Evolutionary conservation across 2,888 invertebrate genomes (phyloP).

Genomic region (Apamea sordens): DNA sequence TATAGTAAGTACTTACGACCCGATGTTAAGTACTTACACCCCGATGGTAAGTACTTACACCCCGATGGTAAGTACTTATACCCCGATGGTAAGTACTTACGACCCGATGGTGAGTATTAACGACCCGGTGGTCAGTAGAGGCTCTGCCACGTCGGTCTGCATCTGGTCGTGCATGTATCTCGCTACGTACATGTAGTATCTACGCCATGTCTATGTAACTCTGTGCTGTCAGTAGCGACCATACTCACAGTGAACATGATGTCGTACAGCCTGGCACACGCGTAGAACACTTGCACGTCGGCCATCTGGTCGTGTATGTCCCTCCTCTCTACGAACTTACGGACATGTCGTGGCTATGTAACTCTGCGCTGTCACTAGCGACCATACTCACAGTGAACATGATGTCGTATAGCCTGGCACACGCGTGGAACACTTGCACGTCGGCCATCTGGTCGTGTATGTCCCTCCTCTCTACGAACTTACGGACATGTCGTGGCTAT

Average conservation of each 20-base stretch:
- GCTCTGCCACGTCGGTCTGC: too few species aligned
- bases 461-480: slow-evolving; percentile 80
- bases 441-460: slow-evolving; percentile 87
- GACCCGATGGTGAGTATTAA: too few species aligned
- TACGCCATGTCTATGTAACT: neutral
- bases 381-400: slow-evolving; percentile 79
- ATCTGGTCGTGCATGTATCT: neutral
- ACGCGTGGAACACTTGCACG: slow-evolving; percentile 83
- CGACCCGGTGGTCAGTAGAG: neutral
- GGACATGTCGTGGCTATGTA: neutral
- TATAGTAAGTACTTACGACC: too few species aligned
- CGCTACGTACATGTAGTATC: neutral
- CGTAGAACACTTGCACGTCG: slow-evolving; percentile 84
- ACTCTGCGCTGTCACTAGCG: neutral
- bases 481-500: neutral
- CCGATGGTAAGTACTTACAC: too few species aligned
- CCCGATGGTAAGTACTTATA: too few species aligned
- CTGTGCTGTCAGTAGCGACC: neutral
- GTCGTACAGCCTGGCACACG: slow-evolving; percentile 82
- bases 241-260: slow-evolving; percentile 81
- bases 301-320: slow-evolving; percentile 87
- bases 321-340: slow-evolving; percentile 77
- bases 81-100: too few species aligned
- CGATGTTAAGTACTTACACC: too few species aligned
- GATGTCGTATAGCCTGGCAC: slow-evolving; percentile 82